Percentiles rank a stretch among this genome's conserved stretches.
phyloP scores from a whole-genome alignment of 2,888 invertebrate species.

The Scrobipalpa atriplicella region DNA sequence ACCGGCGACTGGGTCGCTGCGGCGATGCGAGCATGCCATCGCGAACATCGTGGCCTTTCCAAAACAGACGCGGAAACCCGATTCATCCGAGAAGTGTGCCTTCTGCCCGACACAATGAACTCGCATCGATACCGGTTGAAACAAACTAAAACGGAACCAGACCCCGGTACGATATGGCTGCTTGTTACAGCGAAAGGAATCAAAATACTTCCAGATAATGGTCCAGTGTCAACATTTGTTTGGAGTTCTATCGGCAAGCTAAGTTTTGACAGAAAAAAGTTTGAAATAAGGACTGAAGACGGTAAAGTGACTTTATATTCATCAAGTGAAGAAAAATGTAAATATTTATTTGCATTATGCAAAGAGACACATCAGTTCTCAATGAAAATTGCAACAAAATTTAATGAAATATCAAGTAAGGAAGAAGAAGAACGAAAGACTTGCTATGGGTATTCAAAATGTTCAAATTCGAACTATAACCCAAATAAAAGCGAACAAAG shows the following conservation, averaged over 20 bases:
- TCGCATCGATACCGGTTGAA: slow-evolving; percentile 94
- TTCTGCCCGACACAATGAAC: slow-evolving; percentile 92
- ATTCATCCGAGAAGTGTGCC: slow-evolving; percentile 95
- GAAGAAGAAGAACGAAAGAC: slow-evolving; percentile 90
- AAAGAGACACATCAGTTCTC: slow-evolving; percentile 97
- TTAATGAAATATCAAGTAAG: slow-evolving; percentile 90
- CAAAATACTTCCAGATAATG: slow-evolving; percentile 90
- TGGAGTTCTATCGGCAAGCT: slow-evolving; percentile 98
- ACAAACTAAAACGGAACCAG: slow-evolving; percentile 88
- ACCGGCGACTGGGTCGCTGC: slow-evolving; percentile 83
- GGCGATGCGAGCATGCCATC: slow-evolving; percentile 89
- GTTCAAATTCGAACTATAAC: slow-evolving; percentile 83
- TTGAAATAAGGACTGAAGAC: slow-evolving; percentile 96
- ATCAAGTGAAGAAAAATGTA: slow-evolving; percentile 96
- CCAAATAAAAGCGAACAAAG: slow-evolving; percentile 90
- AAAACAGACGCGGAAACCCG: slow-evolving; percentile 92
- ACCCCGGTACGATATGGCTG: slow-evolving; percentile 92
- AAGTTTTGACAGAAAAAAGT: slow-evolving; percentile 98
- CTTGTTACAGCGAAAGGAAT: slow-evolving; percentile 97
- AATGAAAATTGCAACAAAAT: slow-evolving; percentile 93
- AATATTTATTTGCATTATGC: slow-evolving; percentile 93
- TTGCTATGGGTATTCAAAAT: slow-evolving; percentile 88
- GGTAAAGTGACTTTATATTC: slow-evolving; percentile 95
- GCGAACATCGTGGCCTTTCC: slow-evolving; percentile 90
- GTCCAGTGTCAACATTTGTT: slow-evolving; percentile 89